Conservation (phyloP, 2,113 vertebrate genomes). For the Marmota monax region DNA sequence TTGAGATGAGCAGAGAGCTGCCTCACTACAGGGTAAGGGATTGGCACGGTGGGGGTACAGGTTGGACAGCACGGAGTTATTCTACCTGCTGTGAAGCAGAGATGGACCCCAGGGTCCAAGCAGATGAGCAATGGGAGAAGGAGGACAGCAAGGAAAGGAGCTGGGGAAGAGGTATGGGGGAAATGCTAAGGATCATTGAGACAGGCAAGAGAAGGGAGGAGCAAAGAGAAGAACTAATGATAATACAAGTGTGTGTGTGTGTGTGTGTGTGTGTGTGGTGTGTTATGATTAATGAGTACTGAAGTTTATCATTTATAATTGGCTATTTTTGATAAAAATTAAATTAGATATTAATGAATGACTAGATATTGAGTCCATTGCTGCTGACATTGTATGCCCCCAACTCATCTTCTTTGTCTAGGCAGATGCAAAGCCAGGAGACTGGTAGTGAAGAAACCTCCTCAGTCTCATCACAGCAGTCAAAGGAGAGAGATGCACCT, state of each 20-base stretch:
- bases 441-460: background rate
- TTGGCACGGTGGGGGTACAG: background rate
- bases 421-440: background rate
- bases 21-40: background rate
- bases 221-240: background rate
- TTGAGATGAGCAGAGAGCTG: background rate
- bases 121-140: background rate
- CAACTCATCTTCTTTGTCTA: background rate
- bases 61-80: background rate
- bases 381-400: accelerated
- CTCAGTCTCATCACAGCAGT: background rate
- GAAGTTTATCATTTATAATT: background rate
- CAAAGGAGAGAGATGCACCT: accelerated
- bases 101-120: too few species aligned
- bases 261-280: too few species aligned
- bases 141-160: background rate
- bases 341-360: background rate
- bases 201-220: background rate
- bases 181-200: background rate
- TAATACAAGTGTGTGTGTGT: too few species aligned
- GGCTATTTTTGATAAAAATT: background rate
- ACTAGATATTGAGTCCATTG: background rate
- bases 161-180: background rate
- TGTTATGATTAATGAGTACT: background rate
- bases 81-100: background rate